Evolutionary conservation across 2,113 vertebrate genomes (phyloP), one percentile per base, ranked within the genome.

Genomic region (Engraulis encrasicolus): DNA sequence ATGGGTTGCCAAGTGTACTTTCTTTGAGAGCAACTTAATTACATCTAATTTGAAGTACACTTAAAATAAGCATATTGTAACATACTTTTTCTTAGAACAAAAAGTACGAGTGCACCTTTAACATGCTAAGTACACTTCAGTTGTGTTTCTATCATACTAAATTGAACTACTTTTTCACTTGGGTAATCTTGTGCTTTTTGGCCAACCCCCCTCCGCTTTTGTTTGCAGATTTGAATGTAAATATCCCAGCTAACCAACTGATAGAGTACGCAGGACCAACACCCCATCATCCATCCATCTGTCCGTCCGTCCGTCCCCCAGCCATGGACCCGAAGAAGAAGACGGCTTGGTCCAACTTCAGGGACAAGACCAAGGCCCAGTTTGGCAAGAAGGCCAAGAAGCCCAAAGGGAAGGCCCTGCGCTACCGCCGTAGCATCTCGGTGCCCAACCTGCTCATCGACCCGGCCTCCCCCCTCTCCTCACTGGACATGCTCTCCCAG

Each of bases 241-340:
- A 36, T 66, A 23, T 23, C 58, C n/a, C 27, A 12, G n/a, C n/a
- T n/a, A n/a, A n/a, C n/a, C n/a, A 27, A 12, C 0, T 34, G 31
- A 6, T 27, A 6, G 7, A 31, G 11, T 2, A 14, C 1, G 12
- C 9, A 71, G 61, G 15, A 14, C 6, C 79, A 78, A 20, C 27
- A 18, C 38, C 27, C 74, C n/a, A 34, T 37, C 31, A n/a, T n/a
- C n/a, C n/a, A n/a, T n/a, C n/a, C n/a, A n/a, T n/a, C n/a, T n/a
- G n/a, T n/a, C n/a, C n/a, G n/a, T n/a, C n/a, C n/a, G n/a, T 81
- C 19, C 9, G 36, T 58, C 19, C 15, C 36, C 50, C 90, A 87
- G 6, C n/a, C 23, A 96, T 95, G 95, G 95, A 95, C 0, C 6
- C 19, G 20, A 95, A 92, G 83, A 95, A 93, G 78, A 93, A 89